Evolutionary conservation across 2,888 invertebrate species (phyloP).

Genomic region (Sinohyriopsis cumingii): DNA sequence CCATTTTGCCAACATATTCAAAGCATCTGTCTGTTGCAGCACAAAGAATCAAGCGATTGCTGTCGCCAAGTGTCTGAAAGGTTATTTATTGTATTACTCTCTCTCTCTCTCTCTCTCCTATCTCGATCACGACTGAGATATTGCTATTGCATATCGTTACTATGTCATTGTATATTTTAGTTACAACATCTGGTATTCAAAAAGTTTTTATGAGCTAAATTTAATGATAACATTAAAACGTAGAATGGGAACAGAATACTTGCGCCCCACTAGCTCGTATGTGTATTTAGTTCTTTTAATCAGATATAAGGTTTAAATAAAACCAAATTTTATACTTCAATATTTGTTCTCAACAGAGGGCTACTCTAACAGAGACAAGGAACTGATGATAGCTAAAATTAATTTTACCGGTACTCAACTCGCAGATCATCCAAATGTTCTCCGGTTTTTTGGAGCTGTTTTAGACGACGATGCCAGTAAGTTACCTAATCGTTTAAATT

Average conservation of each 20-base stretch:
- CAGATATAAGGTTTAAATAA: too few relatives aligned
- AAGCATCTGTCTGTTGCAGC: conserved; percentile 15
- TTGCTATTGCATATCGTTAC: too few relatives aligned
- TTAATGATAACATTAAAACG: too few relatives aligned
- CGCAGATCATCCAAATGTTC: conserved; percentile 35
- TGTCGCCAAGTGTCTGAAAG: conserved; percentile 24
- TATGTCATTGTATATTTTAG: too few relatives aligned
- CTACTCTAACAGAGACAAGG: conserved; percentile 20
- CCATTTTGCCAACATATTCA: conserved; percentile 44
- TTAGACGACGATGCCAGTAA: conserved; percentile 24
- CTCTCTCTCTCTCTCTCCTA: too few relatives aligned
- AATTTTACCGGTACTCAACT: conserved; percentile 31
- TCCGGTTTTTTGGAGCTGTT: conserved; percentile 38
- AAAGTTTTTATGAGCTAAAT: too few relatives aligned
- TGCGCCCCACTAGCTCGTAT: background rate
- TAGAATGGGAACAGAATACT: too few relatives aligned
- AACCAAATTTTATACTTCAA: too few relatives aligned
- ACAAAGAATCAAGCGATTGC: conserved; percentile 2
- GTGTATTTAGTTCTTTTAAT: too few relatives aligned
- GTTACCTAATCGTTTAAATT: background rate
- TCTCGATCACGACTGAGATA: too few relatives aligned
- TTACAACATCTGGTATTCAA: too few relatives aligned
- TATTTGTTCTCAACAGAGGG: conserved; percentile 16
- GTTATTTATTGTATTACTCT: background rate
- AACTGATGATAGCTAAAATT: conserved; percentile 44